These are phyloP conservation scores for Hozukius guyotensis DNA, from an alignment of 2,797 vertebrate species.

Conservation along the genomic window DNA sequence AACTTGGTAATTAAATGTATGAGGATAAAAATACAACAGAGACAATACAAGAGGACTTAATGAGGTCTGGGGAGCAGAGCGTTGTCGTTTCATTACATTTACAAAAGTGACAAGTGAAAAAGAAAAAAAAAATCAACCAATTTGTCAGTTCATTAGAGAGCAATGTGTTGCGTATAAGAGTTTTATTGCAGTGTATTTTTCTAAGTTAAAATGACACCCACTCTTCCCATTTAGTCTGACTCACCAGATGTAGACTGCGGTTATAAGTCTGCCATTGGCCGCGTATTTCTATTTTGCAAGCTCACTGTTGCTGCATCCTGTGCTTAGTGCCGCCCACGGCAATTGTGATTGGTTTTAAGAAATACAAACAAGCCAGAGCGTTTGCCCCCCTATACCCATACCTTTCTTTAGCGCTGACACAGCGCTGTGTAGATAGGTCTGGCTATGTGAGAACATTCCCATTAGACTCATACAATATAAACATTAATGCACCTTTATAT, in stretches of 20 bases:
- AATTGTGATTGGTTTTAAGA: not conserved
- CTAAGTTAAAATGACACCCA: constrained; percentile 28
- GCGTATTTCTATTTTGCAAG: not conserved
- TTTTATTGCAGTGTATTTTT: constrained; percentile 33
- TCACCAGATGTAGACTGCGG: not conserved
- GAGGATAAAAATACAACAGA: constrained; percentile 33
- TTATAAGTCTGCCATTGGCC: not conserved
- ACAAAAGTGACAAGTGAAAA: constrained; percentile 5
- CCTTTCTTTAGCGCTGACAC: not conserved
- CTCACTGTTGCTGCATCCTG: not conserved
- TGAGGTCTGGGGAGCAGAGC: not conserved
- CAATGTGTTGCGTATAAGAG: not conserved
- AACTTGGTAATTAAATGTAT: constrained; percentile 55
- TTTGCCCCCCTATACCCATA: not conserved
- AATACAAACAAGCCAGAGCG: not conserved
- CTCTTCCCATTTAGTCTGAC: not conserved
- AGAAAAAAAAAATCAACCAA: constrained; percentile 19
- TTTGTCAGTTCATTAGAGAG: constrained; percentile 40
- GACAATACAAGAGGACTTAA: constrained; percentile 5
- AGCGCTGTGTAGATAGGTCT: not conserved
- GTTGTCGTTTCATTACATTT: constrained; percentile 17
- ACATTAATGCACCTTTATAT: constrained; percentile 56
- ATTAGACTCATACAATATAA: constrained; percentile 28
- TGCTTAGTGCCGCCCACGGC: not conserved
- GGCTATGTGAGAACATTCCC: not conserved